phyloP scores from a whole-genome alignment of 2,797 vertebrate genomes.

The Pipistrellus pipistrellus region DNA sequence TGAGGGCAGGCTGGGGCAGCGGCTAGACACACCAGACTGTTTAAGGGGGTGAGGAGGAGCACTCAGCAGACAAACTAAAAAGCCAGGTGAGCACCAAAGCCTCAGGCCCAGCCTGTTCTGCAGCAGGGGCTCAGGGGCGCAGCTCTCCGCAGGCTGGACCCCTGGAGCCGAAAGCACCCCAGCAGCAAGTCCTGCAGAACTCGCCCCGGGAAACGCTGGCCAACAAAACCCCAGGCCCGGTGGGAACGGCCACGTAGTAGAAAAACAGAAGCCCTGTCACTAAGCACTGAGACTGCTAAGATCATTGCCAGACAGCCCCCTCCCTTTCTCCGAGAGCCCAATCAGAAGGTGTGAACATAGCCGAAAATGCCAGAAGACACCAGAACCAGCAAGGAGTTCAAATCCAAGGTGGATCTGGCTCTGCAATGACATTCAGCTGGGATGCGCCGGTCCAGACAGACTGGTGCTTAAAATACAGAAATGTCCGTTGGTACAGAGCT shows the following conservation, averaged over 20 bases:
- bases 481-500: not conserved
- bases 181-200: not conserved
- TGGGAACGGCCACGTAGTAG: slow-evolving; percentile 7
- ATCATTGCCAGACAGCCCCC: not conserved
- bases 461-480: not conserved
- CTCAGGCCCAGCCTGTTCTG: not conserved
- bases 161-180: not conserved
- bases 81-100: not conserved
- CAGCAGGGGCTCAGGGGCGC: not conserved
- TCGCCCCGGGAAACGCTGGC: not conserved
- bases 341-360: not conserved
- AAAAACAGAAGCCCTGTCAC: not conserved
- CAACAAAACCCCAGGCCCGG: not conserved
- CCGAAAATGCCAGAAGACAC: not conserved
- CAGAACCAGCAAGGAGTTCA: slow-evolving; percentile 37
- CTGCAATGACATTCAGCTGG: not conserved
- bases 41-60: not conserved
- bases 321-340: not conserved
- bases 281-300: not conserved
- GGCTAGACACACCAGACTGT: not conserved
- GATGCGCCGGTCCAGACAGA: not conserved
- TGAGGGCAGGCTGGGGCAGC: not conserved
- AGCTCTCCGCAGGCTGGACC: not conserved
- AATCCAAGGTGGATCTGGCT: not conserved
- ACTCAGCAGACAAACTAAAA: not conserved